Percentiles rank a stretch among this genome's conserved stretches.
phyloP scores from a whole-genome alignment of 2,113 vertebrate species.

The Phrynosoma platyrhinos region DNA sequence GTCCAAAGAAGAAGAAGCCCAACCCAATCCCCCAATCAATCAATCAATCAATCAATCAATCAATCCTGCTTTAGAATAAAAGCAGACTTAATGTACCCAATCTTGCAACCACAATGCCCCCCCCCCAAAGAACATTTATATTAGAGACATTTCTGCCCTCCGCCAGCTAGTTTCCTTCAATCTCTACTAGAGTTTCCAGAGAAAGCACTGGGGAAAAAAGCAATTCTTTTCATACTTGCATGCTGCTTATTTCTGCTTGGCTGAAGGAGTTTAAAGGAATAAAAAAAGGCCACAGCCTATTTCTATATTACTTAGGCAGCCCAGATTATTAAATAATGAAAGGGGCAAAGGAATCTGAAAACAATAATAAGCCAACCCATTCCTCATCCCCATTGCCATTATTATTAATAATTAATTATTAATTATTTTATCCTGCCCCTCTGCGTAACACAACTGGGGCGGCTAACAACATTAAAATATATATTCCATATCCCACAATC shows the following conservation, averaged over 20 bases:
- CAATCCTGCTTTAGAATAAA: not conserved
- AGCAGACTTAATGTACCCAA: too few species aligned
- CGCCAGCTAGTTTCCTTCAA: not conserved
- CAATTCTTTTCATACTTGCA: conserved; percentile 37
- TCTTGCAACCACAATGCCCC: not conserved
- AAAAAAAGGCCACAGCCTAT: too few species aligned
- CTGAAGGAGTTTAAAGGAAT: not conserved
- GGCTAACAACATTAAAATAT: too few species aligned
- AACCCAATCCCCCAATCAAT: not conserved
- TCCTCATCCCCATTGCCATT: not conserved
- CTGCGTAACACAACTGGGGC: too few species aligned
- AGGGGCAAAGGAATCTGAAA: not conserved
- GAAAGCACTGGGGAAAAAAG: conserved; percentile 30
- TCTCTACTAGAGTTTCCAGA: conserved; percentile 6
- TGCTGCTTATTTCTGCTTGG: conserved; percentile 38
- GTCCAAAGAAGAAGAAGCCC: not conserved
- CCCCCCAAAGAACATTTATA: not conserved
- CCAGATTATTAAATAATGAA: not conserved
- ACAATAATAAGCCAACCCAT: not conserved
- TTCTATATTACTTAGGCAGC: too few species aligned
- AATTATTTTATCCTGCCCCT: too few species aligned
- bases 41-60: too few species aligned
- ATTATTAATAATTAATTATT: too few species aligned
- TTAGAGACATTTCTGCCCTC: not conserved
- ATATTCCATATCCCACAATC: too few species aligned